Percentiles rank a stretch among this genome's conserved stretches.
Conservation (phyloP, 2,888 invertebrate species). For the Melanargia galathea region DNA sequence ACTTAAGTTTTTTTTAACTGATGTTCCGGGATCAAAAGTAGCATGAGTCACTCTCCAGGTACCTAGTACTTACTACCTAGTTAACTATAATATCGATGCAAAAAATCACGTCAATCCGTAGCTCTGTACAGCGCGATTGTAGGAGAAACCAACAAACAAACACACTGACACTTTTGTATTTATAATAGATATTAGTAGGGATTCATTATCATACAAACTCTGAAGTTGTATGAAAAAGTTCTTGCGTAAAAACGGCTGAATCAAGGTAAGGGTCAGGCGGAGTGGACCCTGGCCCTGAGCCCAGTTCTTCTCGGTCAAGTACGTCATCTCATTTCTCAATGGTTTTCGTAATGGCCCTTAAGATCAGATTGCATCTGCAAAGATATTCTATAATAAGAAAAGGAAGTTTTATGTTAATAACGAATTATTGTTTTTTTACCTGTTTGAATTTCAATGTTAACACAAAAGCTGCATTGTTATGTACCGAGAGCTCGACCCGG, state of each 20-base stretch:
- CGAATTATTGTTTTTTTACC: conserved; percentile 2
- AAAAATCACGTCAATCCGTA: too few species aligned
- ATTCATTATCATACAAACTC: too few species aligned
- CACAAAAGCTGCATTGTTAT: conserved; percentile 53
- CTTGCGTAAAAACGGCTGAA: conserved; percentile 15
- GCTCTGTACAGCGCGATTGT: too few species aligned
- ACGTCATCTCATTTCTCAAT: conserved; percentile 26
- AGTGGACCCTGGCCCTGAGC: conserved; percentile 41
- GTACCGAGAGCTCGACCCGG: conserved; percentile 74
- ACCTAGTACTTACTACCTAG: too few species aligned
- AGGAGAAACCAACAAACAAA: too few species aligned
- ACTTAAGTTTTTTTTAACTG: too few species aligned
- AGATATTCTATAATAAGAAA: conserved; percentile 8
- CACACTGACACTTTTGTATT: too few species aligned
- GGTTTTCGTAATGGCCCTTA: conserved; percentile 9
- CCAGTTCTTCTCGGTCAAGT: conserved; percentile 35
- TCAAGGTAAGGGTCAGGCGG: conserved; percentile 41
- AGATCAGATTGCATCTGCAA: conserved; percentile 1
- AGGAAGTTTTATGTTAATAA: background rate
- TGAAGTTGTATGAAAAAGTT: conserved; percentile 5
- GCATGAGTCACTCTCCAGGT: too few species aligned
- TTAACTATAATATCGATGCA: too few species aligned
- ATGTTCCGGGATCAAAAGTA: too few species aligned
- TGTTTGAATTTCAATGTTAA: conserved; percentile 28
- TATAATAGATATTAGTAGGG: too few species aligned